Percentiles rank a stretch among this genome's conserved stretches.
phyloP scores from a whole-genome alignment of 2,888 invertebrate genomes.

The Drosophila koepferae region DNA sequence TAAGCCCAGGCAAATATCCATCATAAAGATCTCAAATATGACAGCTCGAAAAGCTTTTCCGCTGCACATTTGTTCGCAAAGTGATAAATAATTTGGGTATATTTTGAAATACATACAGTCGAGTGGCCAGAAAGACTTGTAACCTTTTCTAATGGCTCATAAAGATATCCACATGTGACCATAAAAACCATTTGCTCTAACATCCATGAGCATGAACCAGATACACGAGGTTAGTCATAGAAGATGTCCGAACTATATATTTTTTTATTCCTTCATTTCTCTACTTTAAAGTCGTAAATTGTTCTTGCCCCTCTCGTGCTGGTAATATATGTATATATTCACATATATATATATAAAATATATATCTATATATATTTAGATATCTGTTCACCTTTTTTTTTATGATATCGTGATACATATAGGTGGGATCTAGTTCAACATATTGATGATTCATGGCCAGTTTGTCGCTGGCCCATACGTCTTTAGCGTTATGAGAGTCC shows the following conservation, averaged over 20 bases:
- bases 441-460: constrained; percentile 50
- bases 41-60: constrained; percentile 6
- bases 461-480: constrained; percentile 35
- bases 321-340: neutral
- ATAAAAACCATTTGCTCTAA: constrained; percentile 48
- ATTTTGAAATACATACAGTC: constrained; percentile 1
- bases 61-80: constrained; percentile 5
- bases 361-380: neutral
- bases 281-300: neutral
- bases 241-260: neutral
- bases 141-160: constrained; percentile 28
- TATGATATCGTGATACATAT: constrained; percentile 26
- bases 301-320: neutral
- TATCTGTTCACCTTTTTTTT: constrained; percentile 15
- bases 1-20: constrained; percentile 7
- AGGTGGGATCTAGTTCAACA: constrained; percentile 9
- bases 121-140: constrained; percentile 9
- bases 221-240: neutral
- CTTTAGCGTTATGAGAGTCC: constrained; percentile 29
- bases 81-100: constrained; percentile 19
- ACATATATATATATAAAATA: constrained; percentile 5
- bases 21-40: constrained; percentile 11
- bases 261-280: neutral
- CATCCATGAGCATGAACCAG: constrained; percentile 28
- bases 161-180: constrained; percentile 34